phyloP scores from a whole-genome alignment of 2,797 vertebrate genomes.

The Smutsia temminckii region DNA sequence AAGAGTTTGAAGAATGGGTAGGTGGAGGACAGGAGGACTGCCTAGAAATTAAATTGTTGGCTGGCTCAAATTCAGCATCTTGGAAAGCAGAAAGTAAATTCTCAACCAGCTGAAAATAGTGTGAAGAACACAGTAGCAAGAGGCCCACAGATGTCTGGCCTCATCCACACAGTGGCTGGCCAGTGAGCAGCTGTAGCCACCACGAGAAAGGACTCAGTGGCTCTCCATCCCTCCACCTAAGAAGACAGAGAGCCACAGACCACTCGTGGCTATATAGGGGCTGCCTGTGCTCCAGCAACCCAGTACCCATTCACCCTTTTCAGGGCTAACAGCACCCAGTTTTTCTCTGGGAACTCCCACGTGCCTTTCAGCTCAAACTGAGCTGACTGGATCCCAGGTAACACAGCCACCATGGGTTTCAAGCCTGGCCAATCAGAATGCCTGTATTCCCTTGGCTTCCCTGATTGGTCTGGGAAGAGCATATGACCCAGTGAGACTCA shows the following conservation, averaged over 20 bases:
- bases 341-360: background rate
- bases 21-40: background rate
- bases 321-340: background rate
- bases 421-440: background rate
- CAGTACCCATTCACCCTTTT: background rate
- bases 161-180: background rate
- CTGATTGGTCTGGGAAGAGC: background rate
- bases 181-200: background rate
- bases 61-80: background rate
- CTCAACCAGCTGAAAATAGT: fast-evolving
- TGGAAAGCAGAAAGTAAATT: background rate
- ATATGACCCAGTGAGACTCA: background rate
- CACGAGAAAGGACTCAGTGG: background rate
- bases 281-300: background rate
- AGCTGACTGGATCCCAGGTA: background rate
- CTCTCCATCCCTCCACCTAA: background rate
- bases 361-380: fast-evolving
- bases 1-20: background rate
- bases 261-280: background rate
- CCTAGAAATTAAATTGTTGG: background rate
- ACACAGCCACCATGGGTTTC: background rate
- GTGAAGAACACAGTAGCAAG: background rate
- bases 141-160: background rate
- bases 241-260: background rate
- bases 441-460: background rate